Base-by-base conservation (phyloP, 2,888 invertebrate genomes). In the Aleiodes alternator region DNA sequence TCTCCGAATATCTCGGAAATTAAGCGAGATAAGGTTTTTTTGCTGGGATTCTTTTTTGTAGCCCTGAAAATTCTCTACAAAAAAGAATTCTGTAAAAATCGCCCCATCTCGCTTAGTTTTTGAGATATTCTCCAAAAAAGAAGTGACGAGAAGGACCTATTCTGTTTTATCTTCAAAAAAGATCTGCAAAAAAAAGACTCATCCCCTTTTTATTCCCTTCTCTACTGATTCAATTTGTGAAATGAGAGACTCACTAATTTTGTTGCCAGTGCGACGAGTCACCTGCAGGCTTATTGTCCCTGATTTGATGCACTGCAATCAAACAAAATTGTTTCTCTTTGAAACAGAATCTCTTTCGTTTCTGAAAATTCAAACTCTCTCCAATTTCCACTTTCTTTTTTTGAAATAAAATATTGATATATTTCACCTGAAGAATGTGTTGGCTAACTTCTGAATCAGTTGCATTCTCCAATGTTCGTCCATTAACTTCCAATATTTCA, bases 401-500 rank as follows among this genome's bases (percentile, higher is more conserved):
- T 31, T 43, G 9, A 34, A 38, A 38, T n/a, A 56, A 55, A 12
- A 34, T 23, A 68, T 23, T 8, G 29, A 1, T n/a, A n/a, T 51
- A 5, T 29, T 90, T 90, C 90, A 98, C 98, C 95, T 98, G 96
- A 89, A 98, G 97, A 88, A 98, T 98, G 89, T 98, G 96, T 50
- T 95, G 95, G 84, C 98, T 95, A 86, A 98, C 96, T 91, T 98
- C 97, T 0, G 96, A 94, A 89, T 97, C 95, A 76, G 96, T 95
- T 90, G 96, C 96, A 90, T 97, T 96, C 86, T 97, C 97, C 86
- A 98, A 92, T 82, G 94, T 94, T 83, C 95, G 95, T 84, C 98
- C 98, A 90, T 99, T 99, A 82, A 99, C 97, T 91, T 98, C 98
- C 91, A 98, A 93, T 89, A 99, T 98, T 91, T 98, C 98, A 91